phyloP scores from a whole-genome alignment of 2,888 invertebrate species.

The Macaria liturata region DNA sequence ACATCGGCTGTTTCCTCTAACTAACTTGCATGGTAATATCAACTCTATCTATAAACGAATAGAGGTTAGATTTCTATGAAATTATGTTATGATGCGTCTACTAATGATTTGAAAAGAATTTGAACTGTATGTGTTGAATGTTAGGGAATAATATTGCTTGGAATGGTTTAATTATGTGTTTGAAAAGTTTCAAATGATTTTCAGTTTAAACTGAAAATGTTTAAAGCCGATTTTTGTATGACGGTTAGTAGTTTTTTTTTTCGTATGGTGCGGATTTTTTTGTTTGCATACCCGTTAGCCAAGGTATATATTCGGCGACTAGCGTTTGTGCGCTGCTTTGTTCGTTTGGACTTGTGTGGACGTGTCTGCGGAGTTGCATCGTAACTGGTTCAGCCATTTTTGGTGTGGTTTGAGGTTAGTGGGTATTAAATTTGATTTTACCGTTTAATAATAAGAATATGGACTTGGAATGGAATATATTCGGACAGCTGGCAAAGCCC shows the following conservation, averaged over 20 bases:
- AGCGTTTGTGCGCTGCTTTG: conserved; percentile 13
- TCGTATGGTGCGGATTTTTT: conserved; percentile 8
- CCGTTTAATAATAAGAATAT: too few relatives aligned
- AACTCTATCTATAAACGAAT: background rate
- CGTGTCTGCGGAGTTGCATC: background rate
- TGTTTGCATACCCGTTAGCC: conserved; percentile 9
- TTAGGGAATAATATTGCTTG: too few relatives aligned
- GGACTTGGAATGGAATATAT: too few relatives aligned
- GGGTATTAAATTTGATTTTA: background rate
- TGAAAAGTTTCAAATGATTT: too few relatives aligned
- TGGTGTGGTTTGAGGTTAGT: conserved; percentile 4
- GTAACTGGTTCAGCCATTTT: conserved; percentile 10
- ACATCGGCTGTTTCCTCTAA: conserved; percentile 12
- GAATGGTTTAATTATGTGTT: too few relatives aligned
- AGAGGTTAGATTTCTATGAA: too few relatives aligned
- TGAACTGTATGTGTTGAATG: too few relatives aligned
- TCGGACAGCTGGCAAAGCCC: too few relatives aligned
- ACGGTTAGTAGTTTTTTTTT: background rate
- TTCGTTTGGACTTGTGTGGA: conserved; percentile 1
- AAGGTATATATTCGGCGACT: conserved; percentile 15
- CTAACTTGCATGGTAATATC: conserved; percentile 9
- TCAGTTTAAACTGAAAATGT: background rate
- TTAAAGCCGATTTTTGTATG: conserved; percentile 12
- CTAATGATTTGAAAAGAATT: too few relatives aligned
- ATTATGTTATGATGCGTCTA: too few relatives aligned